Evolutionary conservation across 92 coral and sea anemone genomes (phyloP).

Genomic region (Siderastrea siderea): DNA sequence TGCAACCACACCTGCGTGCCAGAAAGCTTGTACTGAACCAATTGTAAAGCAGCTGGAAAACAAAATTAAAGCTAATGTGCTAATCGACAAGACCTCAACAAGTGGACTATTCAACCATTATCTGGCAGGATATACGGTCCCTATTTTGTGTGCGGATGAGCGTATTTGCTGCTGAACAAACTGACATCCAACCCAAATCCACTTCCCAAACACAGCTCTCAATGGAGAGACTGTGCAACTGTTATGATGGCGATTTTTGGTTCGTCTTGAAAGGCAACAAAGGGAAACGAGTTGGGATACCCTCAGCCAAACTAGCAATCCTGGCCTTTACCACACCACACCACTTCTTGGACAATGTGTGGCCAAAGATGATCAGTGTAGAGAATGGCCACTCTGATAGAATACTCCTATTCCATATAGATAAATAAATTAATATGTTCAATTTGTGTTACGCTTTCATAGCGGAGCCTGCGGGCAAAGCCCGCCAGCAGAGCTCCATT

Average conservation of each 20-base stretch:
- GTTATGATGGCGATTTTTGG: constrained; percentile 72
- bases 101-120: constrained; percentile 66
- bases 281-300: constrained; percentile 38
- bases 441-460: too few relatives aligned
- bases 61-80: constrained; percentile 38
- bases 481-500: too few relatives aligned
- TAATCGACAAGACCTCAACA: constrained; percentile 53
- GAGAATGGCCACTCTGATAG: constrained; percentile 47
- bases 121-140: constrained; percentile 27
- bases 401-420: constrained; percentile 53
- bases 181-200: too few relatives aligned
- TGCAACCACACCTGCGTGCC: constrained; percentile 57
- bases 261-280: constrained; percentile 59
- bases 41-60: constrained; percentile 59
- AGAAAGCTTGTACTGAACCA: constrained; percentile 55
- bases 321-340: constrained; percentile 59
- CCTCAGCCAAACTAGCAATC: constrained; percentile 53
- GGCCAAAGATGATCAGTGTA: constrained; percentile 47
- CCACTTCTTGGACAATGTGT: constrained; percentile 53
- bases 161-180: too few relatives aligned
- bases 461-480: too few relatives aligned
- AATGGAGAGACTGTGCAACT: constrained; percentile 56
- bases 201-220: constrained; percentile 18
- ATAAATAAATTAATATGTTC: too few relatives aligned
- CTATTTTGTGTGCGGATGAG: constrained; percentile 67